Base-by-base conservation (phyloP, 64 coral and sea anemone species). In the Montipora foliosa region DNA sequence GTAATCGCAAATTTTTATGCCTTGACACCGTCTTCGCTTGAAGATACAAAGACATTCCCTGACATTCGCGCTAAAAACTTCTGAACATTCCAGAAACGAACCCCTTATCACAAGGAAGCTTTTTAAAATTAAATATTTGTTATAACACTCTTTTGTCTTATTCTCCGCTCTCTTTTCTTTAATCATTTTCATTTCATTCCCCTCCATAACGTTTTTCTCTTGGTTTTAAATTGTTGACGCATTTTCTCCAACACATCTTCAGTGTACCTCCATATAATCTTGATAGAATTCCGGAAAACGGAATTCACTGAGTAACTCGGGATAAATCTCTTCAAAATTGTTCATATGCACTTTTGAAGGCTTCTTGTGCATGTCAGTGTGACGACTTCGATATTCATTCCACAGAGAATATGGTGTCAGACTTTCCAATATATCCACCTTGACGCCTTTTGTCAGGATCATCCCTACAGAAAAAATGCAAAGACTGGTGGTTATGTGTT, bases 401-500 rank as follows among this genome's bases (percentile, higher is more conserved):
- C 95, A 96, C 11, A 53, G 75, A 14, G 19, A 20, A 79, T 96
- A 96, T 14, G 95, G 80, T 8, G 95, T 84, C 6, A 79, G 16
- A 16, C 79, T 77, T 15, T 96, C 95, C 82, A 94, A 87, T 15
- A 96, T 47, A 59, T 96, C 88, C 14, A 94, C 88, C 10, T 96
- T 87, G 5, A 96, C 80, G n/a, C 95, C 95, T 58, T 90, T 76
- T 1, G 88, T 90, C 2, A 96, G 76, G 76, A 87, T 49, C 49
- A 16, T 85, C 48, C 87, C 95, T 96, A 47, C 8, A 49, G 78
- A 21, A 49, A 77, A 61, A 59, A 8, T 5, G 44, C 4, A 49
- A 87, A 89, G 45, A 62, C 7, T 14, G 6, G 51, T 4, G 51
- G 51, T 5, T 8, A 53, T 53, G 51, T 53, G 51, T 4, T 53